These are phyloP conservation scores for Discoglossus pictus DNA, from an alignment of 2,797 vertebrate species.

Conservation along the genomic window DNA sequence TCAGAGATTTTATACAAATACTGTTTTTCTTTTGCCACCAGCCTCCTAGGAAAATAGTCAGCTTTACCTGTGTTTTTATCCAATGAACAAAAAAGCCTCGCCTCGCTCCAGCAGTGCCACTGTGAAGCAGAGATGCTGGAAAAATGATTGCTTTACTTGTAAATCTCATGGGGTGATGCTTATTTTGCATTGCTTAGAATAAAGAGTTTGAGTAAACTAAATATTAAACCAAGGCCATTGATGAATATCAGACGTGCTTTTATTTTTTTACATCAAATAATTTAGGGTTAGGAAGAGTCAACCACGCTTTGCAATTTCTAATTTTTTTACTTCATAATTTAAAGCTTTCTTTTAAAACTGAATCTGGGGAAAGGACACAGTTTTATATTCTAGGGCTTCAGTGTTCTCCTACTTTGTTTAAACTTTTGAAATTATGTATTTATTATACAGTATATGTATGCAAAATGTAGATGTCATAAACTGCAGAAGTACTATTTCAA, in stretches of 20 bases:
- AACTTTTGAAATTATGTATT: too few species aligned
- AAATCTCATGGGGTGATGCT: conserved; percentile 19
- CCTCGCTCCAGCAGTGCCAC: conserved; percentile 3
- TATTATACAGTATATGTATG: too few species aligned
- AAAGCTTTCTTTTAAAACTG: too few species aligned
- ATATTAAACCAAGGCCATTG: too few species aligned
- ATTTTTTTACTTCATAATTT: too few species aligned
- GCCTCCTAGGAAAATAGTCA: conserved; percentile 29
- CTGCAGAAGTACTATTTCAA: too few species aligned
- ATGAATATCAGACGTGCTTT: neutral
- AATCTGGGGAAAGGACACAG: too few species aligned
- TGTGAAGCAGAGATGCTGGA: conserved; percentile 1
- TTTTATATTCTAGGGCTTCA: too few species aligned
- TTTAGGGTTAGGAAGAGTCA: too few species aligned
- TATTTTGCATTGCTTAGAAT: conserved; percentile 5
- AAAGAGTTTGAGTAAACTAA: conserved; percentile 12
- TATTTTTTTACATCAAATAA: neutral
- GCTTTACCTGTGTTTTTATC: conserved; percentile 14
- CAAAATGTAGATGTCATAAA: too few species aligned
- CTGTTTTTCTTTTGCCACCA: conserved; percentile 26
- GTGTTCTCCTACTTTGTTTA: too few species aligned
- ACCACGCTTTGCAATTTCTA: too few species aligned
- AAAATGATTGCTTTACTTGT: conserved; percentile 18
- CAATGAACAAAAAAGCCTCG: conserved; percentile 1
- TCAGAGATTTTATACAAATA: conserved; percentile 23